Evolutionary conservation across 2,113 vertebrate species (phyloP).

Genomic region (Chrysochloris asiatica): DNA sequence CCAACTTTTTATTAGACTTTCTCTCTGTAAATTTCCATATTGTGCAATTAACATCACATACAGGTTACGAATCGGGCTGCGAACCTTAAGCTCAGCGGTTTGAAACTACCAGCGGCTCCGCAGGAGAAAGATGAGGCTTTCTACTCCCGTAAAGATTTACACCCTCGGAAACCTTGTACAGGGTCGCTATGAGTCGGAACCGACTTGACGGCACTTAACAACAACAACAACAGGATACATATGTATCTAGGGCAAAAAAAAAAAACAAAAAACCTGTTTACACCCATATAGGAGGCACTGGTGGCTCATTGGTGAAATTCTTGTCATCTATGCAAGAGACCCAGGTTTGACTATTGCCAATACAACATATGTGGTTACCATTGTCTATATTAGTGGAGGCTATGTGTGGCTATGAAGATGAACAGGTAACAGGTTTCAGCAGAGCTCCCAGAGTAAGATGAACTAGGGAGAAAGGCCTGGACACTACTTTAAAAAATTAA

Average conservation of each 20-base stretch:
- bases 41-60: background rate
- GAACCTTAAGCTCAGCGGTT: too few relatives aligned
- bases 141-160: too few relatives aligned
- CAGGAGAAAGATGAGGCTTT: too few relatives aligned
- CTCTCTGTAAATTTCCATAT: background rate
- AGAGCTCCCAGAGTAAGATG: background rate
- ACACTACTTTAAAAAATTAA: background rate
- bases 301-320: background rate
- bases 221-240: too few relatives aligned
- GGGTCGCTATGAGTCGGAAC: too few relatives aligned
- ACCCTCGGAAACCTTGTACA: too few relatives aligned
- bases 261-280: constrained; percentile 26
- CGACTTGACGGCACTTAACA: too few relatives aligned
- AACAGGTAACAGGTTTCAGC: background rate
- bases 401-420: background rate
- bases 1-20: background rate
- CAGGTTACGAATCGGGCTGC: background rate
- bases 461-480: too few relatives aligned
- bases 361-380: too few relatives aligned
- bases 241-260: too few relatives aligned
- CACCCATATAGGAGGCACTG: background rate
- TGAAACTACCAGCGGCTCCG: too few relatives aligned
- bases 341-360: background rate
- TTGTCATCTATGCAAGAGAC: background rate
- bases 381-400: too few relatives aligned